These are phyloP conservation scores for Parotia lawesii DNA, from an alignment of 2,113 vertebrate species.

Conservation along the genomic window DNA sequence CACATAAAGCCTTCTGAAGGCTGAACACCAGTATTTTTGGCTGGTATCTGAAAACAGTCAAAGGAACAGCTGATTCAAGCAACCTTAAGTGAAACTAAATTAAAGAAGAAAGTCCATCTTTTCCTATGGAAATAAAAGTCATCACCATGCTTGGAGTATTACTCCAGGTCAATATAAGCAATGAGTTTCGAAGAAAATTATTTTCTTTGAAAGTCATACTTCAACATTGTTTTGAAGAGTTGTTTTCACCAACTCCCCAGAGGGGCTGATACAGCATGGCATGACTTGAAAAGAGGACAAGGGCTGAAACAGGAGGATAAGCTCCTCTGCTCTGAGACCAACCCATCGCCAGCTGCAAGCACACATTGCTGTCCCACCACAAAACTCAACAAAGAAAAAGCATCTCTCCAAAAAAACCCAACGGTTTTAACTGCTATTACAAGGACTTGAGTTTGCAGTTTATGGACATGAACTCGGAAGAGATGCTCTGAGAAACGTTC, in stretches of 20 bases:
- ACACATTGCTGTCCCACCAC: not conserved
- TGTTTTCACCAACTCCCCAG: not conserved
- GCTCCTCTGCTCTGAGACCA: not conserved
- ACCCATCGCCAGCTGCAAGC: not conserved
- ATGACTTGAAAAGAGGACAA: not conserved
- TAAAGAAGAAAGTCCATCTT: not conserved
- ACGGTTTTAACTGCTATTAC: not conserved
- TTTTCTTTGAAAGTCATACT: not conserved
- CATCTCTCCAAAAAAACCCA: accelerated
- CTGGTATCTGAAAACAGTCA: not conserved
- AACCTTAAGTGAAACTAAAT: not conserved
- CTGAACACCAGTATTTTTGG: not conserved
- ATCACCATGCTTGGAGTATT: not conserved
- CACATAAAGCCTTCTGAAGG: not conserved
- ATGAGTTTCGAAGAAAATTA: not conserved
- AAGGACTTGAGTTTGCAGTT: not conserved
- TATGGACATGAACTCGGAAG: not conserved
- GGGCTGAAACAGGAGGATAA: not conserved
- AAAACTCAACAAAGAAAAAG: not conserved
- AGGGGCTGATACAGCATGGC: not conserved
- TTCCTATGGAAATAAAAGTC: not conserved
- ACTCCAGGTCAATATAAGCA: not conserved
- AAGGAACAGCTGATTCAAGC: not conserved
- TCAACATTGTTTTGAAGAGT: not conserved
- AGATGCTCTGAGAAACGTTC: not conserved